Base-by-base conservation (phyloP, 2,113 vertebrate species). In the Dipodomys ordii region DNA sequence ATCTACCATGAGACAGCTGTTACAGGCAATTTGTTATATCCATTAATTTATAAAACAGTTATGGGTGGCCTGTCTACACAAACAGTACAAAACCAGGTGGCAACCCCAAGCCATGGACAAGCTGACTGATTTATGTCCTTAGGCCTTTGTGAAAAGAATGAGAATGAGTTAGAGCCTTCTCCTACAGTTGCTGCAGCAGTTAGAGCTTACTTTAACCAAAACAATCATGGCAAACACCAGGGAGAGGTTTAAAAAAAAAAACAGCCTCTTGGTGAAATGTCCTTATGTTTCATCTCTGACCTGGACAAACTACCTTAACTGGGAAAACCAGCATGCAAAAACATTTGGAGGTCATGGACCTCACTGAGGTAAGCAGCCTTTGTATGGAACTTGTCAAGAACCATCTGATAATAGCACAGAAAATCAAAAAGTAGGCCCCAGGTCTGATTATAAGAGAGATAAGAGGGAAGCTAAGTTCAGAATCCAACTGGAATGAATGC, bases 341-440 rank as follows among this genome's bases (percentile, higher is more conserved):
- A 83, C 69, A 89, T 86, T 86, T 73, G 78, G 77, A 92, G 79
- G 86, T 92, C 93, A 95, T 64, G 71, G 44, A 72, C 79, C 80
- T 95, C 72, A 73, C 86, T 83, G 67, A 78, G 53, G 84, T 81
- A 80, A 85, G 80, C 64, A 80, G 77, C 30, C 13, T 79, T 88
- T 82, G 32, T 39, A 11, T 60, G 57, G 73, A 96, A 95, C 84
- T 95, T 71, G 68, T 76, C 93, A 91, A 94, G 72, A 83, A 86
- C 79, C 79, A 89, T 83, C 88, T 88, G 83, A 95, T 88, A 92
- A 91, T 49, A 76, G 46, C 90, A 83, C 76, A 81, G 81, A 72
- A 91, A 95, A 97, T 95, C 73, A 94, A 62, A 91, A 83, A 30
- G 74, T 67, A 86, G 80, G 90, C 94, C 32, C 22, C 2, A 80